A percentile compares a stretch with the other conserved stretches of the same genome.
Conservation (phyloP, 2,888 invertebrate species). For the Zootermopsis nevadensis region DNA sequence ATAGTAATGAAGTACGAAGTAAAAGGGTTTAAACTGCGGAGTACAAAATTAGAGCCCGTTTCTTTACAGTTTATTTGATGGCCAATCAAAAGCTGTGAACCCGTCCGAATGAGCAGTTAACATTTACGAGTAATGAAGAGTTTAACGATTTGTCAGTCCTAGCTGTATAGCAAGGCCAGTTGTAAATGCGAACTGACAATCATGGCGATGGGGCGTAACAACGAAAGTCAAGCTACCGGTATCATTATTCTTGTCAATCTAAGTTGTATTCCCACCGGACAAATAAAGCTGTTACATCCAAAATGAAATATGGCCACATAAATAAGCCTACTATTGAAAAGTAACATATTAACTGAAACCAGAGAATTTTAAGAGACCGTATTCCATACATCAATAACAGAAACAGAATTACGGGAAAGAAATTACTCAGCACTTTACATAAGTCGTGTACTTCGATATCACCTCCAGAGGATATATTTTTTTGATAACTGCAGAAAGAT, state of each 20-base stretch:
- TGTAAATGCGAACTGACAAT: too few species aligned
- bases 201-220: neutral
- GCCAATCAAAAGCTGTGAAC: neutral
- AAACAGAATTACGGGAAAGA: too few species aligned
- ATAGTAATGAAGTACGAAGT: neutral
- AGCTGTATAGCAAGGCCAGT: neutral
- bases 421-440: too few species aligned
- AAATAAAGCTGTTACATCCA: neutral
- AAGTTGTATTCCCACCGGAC: neutral
- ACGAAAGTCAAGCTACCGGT: neutral
- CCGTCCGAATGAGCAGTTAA: conserved; percentile 13
- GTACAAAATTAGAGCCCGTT: neutral
- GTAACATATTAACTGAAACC: too few species aligned
- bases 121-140: neutral
- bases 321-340: neutral
- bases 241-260: too few species aligned
- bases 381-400: too few species aligned
- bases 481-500: too few species aligned
- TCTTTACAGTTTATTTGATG: neutral
- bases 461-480: too few species aligned
- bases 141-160: neutral
- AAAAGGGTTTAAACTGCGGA: neutral
- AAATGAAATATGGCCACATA: neutral
- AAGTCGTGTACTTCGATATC: too few species aligned
- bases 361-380: too few species aligned